phyloP scores from a whole-genome alignment of 2,113 vertebrate species.

The Pachypanchax playfairii region DNA sequence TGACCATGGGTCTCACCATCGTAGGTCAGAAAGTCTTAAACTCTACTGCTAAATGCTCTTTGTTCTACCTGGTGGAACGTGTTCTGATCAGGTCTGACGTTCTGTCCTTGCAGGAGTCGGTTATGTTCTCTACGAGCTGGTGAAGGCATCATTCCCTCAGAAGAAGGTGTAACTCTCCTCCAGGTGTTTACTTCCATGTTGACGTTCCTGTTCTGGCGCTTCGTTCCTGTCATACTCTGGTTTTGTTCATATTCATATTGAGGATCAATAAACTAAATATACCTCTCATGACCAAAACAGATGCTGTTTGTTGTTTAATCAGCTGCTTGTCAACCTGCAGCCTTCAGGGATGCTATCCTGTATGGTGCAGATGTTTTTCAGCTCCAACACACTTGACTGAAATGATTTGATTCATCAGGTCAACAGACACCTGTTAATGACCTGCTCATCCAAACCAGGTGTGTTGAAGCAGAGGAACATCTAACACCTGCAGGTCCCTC shows the following conservation, averaged over 20 bases:
- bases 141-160: conserved; percentile 80
- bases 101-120: conserved; percentile 74
- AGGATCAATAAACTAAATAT: conserved; percentile 85
- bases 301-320: neutral
- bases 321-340: conserved; percentile 7
- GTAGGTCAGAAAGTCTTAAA: conserved; percentile 79
- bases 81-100: neutral
- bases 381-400: too few relatives aligned
- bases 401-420: too few relatives aligned
- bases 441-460: too few relatives aligned
- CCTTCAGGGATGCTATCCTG: neutral
- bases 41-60: neutral
- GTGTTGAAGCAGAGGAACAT: too few relatives aligned
- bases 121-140: conserved; percentile 81
- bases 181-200: conserved; percentile 17
- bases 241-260: conserved; percentile 70
- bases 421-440: too few relatives aligned
- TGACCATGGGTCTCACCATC: conserved; percentile 81
- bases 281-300: conserved; percentile 61
- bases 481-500: too few relatives aligned
- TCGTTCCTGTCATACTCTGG: conserved; percentile 63
- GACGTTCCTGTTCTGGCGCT: conserved; percentile 39
- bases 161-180: conserved; percentile 71
- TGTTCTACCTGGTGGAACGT: neutral
- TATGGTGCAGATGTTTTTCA: too few relatives aligned